phyloP scores from a whole-genome alignment of 2,888 invertebrate species.

The Poecilus cupreus region DNA sequence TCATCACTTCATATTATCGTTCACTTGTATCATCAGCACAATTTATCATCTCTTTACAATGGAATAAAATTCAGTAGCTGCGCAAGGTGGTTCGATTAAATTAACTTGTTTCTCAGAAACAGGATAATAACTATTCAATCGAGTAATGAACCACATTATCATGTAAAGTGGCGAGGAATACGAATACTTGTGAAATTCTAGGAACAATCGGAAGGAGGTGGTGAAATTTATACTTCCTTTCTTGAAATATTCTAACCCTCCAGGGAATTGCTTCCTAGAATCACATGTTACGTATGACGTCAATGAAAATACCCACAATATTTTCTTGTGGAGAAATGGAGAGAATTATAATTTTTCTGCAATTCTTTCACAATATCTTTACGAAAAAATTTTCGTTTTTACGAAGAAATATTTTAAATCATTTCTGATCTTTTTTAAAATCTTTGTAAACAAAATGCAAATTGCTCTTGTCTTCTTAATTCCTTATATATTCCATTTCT shows the following conservation, averaged over 20 bases:
- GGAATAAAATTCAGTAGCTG: conserved; percentile 10
- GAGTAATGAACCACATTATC: conserved; percentile 12
- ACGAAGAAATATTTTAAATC: too few relatives aligned
- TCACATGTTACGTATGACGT: background rate
- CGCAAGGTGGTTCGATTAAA: conserved; percentile 4
- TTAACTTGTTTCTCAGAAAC: background rate
- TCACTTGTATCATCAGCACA: conserved; percentile 18
- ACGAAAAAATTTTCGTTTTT: too few relatives aligned
- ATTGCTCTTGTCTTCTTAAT: too few relatives aligned
- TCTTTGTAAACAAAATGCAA: too few relatives aligned
- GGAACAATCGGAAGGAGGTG: background rate
- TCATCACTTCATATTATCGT: conserved; percentile 24
- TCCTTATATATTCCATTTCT: too few relatives aligned
- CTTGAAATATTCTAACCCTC: background rate
- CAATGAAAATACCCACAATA: background rate
- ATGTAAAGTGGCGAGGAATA: background rate
- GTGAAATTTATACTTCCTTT: background rate
- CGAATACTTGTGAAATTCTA: background rate
- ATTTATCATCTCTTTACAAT: conserved; percentile 23
- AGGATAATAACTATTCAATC: background rate
- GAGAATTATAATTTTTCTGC: background rate
- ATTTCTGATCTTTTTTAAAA: too few relatives aligned
- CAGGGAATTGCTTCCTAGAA: background rate
- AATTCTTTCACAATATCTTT: too few relatives aligned
- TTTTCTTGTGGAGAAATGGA: background rate